Conservation (phyloP, 2,113 vertebrate genomes). For the Pachypanchax playfairii region DNA sequence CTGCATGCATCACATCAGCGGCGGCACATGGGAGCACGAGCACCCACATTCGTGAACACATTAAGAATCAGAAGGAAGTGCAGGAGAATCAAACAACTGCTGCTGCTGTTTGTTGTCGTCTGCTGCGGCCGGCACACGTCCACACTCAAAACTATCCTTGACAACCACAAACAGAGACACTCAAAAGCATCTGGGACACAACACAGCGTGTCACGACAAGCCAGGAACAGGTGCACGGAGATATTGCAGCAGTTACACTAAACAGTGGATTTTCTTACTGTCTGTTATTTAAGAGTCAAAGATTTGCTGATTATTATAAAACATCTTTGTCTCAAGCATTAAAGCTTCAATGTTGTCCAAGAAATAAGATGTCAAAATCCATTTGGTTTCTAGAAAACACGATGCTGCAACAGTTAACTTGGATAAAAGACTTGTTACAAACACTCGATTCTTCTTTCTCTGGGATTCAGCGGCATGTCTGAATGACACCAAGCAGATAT, state of each 20-base stretch:
- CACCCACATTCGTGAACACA: constrained; percentile 25
- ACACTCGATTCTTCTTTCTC: constrained; percentile 6
- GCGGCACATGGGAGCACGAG: constrained; percentile 17
- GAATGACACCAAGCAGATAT: constrained; percentile 47
- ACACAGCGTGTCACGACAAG: constrained; percentile 40
- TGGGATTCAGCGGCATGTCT: constrained; percentile 18
- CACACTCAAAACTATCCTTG: constrained; percentile 49
- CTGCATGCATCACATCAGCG: constrained; percentile 28
- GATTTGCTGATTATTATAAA: constrained; percentile 27
- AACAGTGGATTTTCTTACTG: constrained; percentile 16
- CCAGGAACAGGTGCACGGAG: constrained; percentile 50
- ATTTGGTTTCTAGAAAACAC: not conserved
- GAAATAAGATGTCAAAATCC: too few relatives aligned
- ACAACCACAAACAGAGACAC: constrained; percentile 41
- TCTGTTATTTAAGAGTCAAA: constrained; percentile 33
- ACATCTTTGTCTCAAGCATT: constrained; percentile 34
- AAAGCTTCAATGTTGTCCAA: constrained; percentile 21
- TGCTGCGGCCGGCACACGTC: constrained; percentile 38
- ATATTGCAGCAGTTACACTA: constrained; percentile 38
- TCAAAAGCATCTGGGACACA: constrained; percentile 27
- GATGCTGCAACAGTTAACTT: too few relatives aligned
- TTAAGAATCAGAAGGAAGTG: constrained; percentile 14
- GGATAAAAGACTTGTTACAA: constrained; percentile 2
- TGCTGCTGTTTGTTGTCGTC: constrained; percentile 40
- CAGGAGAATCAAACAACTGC: constrained; percentile 68